phyloP scores from a whole-genome alignment of 1,140 invertebrate genomes.

The Eufriesea mexicana region DNA sequence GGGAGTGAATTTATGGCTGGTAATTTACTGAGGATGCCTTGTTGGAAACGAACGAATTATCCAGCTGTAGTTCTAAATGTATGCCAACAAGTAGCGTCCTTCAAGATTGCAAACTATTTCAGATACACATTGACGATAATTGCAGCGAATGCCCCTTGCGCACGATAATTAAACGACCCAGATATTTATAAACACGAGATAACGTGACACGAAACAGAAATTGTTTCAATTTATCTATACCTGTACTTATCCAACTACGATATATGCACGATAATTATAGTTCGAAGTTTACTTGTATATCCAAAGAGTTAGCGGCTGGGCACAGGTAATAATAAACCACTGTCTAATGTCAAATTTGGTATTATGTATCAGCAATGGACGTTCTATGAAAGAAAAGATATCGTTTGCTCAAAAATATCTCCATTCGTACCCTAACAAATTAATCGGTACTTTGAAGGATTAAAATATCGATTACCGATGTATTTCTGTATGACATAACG shows the following conservation, averaged over 20 bases:
- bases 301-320: conserved; percentile 95
- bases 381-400: conserved; percentile 84
- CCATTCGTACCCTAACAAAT: background rate
- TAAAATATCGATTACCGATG: conserved; percentile 86
- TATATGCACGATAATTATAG: background rate
- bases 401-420: background rate
- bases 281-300: conserved; percentile 88
- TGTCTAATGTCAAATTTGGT: conserved; percentile 97
- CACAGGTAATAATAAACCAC: conserved; percentile 95
- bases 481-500: conserved; percentile 97
- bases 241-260: background rate
- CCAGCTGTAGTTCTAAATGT: conserved; percentile 36
- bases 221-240: background rate
- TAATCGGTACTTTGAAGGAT: background rate
- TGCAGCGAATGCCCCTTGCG: conserved; percentile 10
- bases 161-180: conserved; percentile 2
- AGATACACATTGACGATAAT: conserved; percentile 33
- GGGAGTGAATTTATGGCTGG: conserved; percentile 41
- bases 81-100: conserved; percentile 1
- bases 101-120: background rate
- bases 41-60: background rate
- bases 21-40: conserved; percentile 43
- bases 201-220: conserved; percentile 23
- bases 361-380: conserved; percentile 92
- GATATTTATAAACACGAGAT: conserved; percentile 34